These are phyloP conservation scores for Stichopus horrens DNA, from an alignment of 53 echinoderm and acorn worm genomes.

Conservation along the genomic window DNA sequence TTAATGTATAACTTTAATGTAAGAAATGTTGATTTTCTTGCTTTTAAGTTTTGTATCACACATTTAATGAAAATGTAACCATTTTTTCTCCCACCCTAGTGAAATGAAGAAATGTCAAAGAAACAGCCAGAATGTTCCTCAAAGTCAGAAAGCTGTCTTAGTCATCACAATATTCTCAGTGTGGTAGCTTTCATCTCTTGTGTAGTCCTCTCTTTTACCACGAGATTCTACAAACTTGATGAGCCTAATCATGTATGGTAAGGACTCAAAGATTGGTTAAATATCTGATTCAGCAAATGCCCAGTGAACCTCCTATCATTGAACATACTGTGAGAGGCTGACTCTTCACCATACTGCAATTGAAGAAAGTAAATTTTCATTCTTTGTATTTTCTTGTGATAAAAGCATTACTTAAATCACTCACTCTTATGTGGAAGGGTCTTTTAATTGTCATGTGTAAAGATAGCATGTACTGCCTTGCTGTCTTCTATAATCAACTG, in stretches of 20 bases:
- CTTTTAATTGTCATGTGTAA: too few species aligned
- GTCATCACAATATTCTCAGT: neutral
- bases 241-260: conserved; percentile 89
- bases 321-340: neutral
- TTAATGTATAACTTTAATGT: too few species aligned
- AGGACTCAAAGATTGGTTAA: neutral
- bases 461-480: too few species aligned
- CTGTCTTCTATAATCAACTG: too few species aligned
- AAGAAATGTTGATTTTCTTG: too few species aligned
- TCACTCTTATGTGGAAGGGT: too few species aligned
- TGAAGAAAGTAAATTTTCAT: too few species aligned
- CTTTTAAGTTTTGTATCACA: too few species aligned
- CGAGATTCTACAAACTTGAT: conserved; percentile 73
- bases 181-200: neutral
- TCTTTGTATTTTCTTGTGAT: too few species aligned
- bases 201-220: conserved; percentile 48
- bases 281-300: neutral
- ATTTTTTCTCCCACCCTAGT: neutral
- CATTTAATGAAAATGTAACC: too few species aligned
- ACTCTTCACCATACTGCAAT: too few species aligned
- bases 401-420: too few species aligned
- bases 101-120: conserved; percentile 5
- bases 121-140: neutral
- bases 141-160: neutral
- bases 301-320: neutral